Conservation (phyloP, 2,113 vertebrate species). For the Chrysochloris asiatica region DNA sequence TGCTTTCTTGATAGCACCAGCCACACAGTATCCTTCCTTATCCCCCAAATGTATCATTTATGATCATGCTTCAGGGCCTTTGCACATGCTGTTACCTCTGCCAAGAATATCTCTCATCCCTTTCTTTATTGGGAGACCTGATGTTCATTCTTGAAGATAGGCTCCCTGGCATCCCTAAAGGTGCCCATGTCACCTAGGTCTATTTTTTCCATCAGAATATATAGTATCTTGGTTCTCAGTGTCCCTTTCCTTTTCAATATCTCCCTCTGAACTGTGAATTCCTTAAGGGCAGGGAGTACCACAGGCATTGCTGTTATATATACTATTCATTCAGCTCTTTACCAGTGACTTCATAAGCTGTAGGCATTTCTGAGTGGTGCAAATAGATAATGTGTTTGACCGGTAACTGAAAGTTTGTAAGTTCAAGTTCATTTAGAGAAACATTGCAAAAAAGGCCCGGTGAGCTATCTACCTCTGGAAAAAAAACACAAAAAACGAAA, state of each 20-base stretch:
- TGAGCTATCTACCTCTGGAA: neutral
- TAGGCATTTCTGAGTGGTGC: neutral
- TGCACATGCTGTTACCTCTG: neutral
- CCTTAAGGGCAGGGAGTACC: no score
- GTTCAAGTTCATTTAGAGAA: neutral
- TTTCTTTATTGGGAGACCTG: neutral
- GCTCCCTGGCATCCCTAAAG: neutral
- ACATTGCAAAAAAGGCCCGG: neutral
- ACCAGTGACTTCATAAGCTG: neutral
- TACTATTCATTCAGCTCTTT: neutral
- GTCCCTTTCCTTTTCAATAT: neutral
- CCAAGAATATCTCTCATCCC: neutral
- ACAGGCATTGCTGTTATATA: no score
- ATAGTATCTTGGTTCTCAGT: neutral
- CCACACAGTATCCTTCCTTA: neutral
- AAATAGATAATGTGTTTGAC: neutral
- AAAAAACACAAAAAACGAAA: neutral
- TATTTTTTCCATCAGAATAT: neutral
- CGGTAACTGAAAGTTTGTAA: neutral
- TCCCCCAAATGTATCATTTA: rapidly evolving
- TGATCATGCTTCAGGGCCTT: neutral
- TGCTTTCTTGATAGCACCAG: no score
- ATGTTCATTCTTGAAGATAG: neutral
- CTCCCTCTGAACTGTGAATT: neutral
- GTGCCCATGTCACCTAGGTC: neutral